Conservation (phyloP, 1,140 invertebrate genomes). For the Telenomus remus region DNA sequence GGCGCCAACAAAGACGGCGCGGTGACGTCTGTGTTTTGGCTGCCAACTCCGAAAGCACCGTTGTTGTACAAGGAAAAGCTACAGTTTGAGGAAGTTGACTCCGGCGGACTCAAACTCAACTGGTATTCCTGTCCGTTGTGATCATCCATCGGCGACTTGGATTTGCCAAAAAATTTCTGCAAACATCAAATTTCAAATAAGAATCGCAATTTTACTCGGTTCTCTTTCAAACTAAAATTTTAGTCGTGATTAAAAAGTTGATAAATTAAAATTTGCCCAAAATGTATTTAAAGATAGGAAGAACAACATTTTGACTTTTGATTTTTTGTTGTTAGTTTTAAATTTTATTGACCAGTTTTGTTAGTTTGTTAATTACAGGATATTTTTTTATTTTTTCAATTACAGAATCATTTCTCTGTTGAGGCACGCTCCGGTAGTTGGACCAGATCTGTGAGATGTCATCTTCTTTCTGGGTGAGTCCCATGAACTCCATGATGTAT, state of each 20-base stretch:
- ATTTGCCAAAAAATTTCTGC: slow-evolving; percentile 22
- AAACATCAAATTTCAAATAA: no score
- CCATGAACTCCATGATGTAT: slow-evolving; percentile 25
- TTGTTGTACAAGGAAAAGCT: slow-evolving; percentile 35
- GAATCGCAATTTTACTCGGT: no score
- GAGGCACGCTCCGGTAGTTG: slow-evolving; percentile 6
- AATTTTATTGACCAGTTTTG: no score
- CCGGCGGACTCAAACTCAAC: slow-evolving; percentile 37
- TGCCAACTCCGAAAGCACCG: slow-evolving; percentile 11
- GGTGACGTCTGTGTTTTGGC: slow-evolving; percentile 18
- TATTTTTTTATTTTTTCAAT: neutral
- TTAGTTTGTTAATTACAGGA: no score
- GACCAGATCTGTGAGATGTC: slow-evolving; percentile 40
- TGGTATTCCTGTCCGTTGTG: slow-evolving; percentile 33
- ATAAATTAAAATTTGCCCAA: no score
- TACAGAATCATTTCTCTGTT: slow-evolving; percentile 23
- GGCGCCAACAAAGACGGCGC: slow-evolving; percentile 26
- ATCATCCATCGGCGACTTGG: slow-evolving; percentile 14
- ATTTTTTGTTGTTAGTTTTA: no score
- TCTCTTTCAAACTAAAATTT: no score
- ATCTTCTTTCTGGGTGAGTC: slow-evolving; percentile 22
- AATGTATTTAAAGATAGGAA: no score
- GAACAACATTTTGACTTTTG: neutral
- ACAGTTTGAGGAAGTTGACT: slow-evolving; percentile 46
- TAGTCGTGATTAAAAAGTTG: no score